Evolutionary conservation across 1,140 invertebrate genomes (phyloP).

Genomic region (Lepeophtheirus salmonis): DNA sequence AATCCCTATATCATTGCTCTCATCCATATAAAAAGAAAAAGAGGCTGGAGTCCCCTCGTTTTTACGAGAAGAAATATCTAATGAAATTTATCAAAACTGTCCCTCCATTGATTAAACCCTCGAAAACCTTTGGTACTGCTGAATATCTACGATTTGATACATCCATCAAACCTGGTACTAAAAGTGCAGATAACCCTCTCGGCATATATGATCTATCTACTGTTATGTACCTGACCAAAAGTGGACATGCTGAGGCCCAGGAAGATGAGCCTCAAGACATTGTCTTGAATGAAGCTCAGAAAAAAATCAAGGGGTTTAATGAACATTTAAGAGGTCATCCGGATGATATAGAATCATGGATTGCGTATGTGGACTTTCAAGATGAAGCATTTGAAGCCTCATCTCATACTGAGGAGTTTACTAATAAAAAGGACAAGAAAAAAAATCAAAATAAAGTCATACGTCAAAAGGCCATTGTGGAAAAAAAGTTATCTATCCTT

Average conservation of each 20-base stretch:
- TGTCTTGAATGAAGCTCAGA: neutral
- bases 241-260: neutral
- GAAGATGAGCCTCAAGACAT: neutral
- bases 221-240: neutral
- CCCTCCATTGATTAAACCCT: neutral
- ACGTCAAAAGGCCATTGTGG: slow-evolving; percentile 23
- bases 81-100: neutral
- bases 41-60: neutral
- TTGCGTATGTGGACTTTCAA: slow-evolving; percentile 33
- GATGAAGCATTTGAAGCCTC: slow-evolving; percentile 23
- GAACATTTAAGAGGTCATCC: slow-evolving; percentile 27
- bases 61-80: neutral
- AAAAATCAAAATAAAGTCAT: slow-evolving; percentile 18
- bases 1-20: neutral
- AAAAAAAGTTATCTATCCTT: slow-evolving; percentile 32
- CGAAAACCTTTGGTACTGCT: neutral
- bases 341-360: slow-evolving; percentile 28
- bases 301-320: slow-evolving; percentile 28
- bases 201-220: neutral
- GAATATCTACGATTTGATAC: neutral
- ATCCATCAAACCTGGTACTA: neutral
- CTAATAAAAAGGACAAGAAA: slow-evolving; percentile 20
- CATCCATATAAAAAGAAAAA: neutral
- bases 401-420: slow-evolving; percentile 18
- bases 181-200: neutral